A percentile compares a stretch with the other conserved stretches of the same genome.
phyloP scores from a whole-genome alignment of 2,113 vertebrate genomes.

The Ploceus nigricollis region DNA sequence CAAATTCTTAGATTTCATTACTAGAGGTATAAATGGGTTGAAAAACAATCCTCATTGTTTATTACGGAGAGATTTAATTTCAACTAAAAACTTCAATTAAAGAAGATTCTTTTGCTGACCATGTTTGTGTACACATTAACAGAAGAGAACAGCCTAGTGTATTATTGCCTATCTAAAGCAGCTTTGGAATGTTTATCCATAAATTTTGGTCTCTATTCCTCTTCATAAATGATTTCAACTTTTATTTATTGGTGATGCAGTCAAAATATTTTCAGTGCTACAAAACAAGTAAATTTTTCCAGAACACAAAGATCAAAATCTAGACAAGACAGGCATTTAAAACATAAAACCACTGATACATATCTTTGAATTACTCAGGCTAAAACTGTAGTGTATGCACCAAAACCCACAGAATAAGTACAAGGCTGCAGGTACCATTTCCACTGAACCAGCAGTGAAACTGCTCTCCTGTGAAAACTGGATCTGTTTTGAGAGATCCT shows the following conservation, averaged over 20 bases:
- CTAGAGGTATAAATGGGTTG: conserved; percentile 35
- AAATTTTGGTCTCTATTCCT: not conserved
- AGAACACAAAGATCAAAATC: not conserved
- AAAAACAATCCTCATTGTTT: conserved; percentile 34
- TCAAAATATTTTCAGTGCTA: not conserved
- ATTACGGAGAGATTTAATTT: conserved; percentile 62
- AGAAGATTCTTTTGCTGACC: conserved; percentile 8
- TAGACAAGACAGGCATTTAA: not conserved
- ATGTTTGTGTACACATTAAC: not conserved
- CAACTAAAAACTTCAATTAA: conserved; percentile 57
- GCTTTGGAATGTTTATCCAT: not conserved
- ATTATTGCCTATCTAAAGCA: not conserved
- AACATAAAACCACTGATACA: not conserved
- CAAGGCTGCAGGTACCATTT: not conserved
- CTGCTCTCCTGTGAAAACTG: not conserved
- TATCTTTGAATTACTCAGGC: not conserved
- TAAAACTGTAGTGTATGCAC: not conserved
- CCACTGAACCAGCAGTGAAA: not conserved
- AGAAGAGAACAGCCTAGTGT: not conserved
- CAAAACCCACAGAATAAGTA: not conserved
- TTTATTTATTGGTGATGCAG: not conserved
- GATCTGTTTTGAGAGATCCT: not conserved
- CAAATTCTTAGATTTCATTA: conserved; percentile 46
- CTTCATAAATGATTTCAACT: not conserved
- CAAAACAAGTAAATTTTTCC: not conserved